Percentiles rank a stretch among this genome's conserved stretches.
phyloP scores from a whole-genome alignment of 1,140 invertebrate genomes.

The Trypoxylus dichotomus region DNA sequence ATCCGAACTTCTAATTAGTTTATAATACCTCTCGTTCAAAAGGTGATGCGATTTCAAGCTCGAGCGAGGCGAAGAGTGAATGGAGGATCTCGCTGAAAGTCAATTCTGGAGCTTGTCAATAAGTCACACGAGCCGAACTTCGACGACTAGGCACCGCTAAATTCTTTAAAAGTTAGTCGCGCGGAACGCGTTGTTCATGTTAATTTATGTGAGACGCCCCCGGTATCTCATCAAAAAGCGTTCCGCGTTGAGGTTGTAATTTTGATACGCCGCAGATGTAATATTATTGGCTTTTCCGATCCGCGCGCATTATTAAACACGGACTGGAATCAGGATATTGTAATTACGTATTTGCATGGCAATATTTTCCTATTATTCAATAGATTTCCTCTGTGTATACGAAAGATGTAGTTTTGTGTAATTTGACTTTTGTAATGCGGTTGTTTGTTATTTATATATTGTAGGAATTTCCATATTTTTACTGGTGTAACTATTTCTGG shows the following conservation, averaged over 20 bases:
- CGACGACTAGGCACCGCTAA: not conserved
- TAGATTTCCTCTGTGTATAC: no score
- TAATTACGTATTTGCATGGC: not conserved
- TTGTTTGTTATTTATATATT: no score
- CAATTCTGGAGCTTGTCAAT: not conserved
- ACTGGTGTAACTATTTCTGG: no score
- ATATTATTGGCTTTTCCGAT: not conserved
- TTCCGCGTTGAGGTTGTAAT: not conserved
- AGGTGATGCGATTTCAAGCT: not conserved
- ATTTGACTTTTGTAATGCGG: no score
- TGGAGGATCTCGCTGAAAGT: not conserved
- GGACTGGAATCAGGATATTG: not conserved
- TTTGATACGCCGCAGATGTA: not conserved
- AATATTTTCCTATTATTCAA: no score
- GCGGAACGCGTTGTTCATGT: not conserved
- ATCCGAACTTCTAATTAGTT: not conserved
- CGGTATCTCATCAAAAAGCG: not conserved
- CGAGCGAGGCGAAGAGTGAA: not conserved
- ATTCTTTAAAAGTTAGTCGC: not conserved
- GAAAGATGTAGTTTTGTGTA: no score
- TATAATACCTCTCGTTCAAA: not conserved
- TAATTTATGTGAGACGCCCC: slow-evolving; percentile 2
- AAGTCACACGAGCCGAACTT: not conserved
- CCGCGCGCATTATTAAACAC: not conserved
- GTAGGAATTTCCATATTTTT: no score